Base-by-base conservation (phyloP, 2,113 vertebrate species). In the Crotalus tigris region DNA sequence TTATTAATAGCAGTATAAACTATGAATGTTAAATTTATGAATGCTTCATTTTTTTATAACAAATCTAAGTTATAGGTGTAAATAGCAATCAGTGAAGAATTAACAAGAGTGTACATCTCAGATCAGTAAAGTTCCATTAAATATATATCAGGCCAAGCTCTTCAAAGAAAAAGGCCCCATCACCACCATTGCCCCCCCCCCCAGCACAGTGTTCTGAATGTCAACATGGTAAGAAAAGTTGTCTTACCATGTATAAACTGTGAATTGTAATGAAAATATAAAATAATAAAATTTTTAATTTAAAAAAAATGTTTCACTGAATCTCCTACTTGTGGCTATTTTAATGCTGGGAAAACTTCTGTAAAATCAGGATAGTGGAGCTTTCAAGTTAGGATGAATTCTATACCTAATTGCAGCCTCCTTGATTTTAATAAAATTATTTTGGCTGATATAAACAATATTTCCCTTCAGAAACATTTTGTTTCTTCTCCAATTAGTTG, bases 261-360 rank as follows among this genome's bases (percentile, higher is more conserved):
- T 98, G 98, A 98, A 98, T 96, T 97, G 97, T 97, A 97, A 94
- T 95, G 97, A 97, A 96, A 97, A 93, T 93, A 98, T 98, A 98
- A 98, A 98, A 98, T 87, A 98, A 98, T 98, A 98, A 98, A 98
- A 95, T 98, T 98, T 98, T 97, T 98, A 97, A 97, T 97, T 81
- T 33, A 75, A 95, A 98, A 98, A 98, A 96, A 91, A 92, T 94
- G 90, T 81, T 92, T 97, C 96, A 94, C 95, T 91, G 92, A 95
- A 96, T 97, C 95, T 97, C 94, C 95, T 98, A 95, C 95, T 97
- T 98, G 95, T 94, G 96, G 49, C 93, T 94, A 95, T 85, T 95
- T 94, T 94, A 95, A 96, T 95, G 94, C 58, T 94, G 90, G 96
- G 93, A 93, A 96, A 46, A 87, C 44, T 94, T 75, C 88, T 95